Base-by-base conservation (phyloP, 2,888 invertebrate genomes). In the Drosophila colorata region DNA sequence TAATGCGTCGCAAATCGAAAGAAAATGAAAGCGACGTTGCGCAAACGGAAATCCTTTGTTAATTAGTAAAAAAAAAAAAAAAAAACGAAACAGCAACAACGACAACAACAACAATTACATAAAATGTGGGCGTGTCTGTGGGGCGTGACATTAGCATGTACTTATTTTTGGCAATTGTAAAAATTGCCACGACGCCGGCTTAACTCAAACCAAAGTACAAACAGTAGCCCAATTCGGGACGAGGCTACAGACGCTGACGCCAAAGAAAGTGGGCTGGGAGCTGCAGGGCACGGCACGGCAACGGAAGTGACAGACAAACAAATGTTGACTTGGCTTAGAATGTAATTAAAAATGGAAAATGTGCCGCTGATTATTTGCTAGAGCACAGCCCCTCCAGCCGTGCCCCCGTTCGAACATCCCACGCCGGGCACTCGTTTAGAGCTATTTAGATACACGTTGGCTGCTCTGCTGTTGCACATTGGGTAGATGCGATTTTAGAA, bases 1-100 rank as follows among this genome's bases (percentile, higher is more conserved):
- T 85, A 87, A 82, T 85, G 86, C 88, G 83, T 79, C 47, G 82
- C 70, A 74, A 83, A 83, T 83, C 86, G 86, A 81, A 87, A 78
- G 64, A 67, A 69, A 83, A 52, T 61, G 74, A 69, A 76, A 63
- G 74, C 74, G 78, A 69, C 78, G 79, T 78, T 73, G 58, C 55
- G 69, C 64, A 67, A 72, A 83, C 72, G 72, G 49, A 81, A 74
- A 78, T 79, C 78, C 78, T 85, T 80, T 81, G 86, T 85, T 82
- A 82, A 82, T 82, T 82, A 87, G 87, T 70, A 43, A 61, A 61
- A 47, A 40, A 31, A 56, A 55, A 57, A 35, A 53, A 58, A 44
- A 43, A 13, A 33, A 52, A 40, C 13, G 37, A 46, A 40, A 53
- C 48, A 23, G 56, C 13, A 56, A 35, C 9, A 20, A 14, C 9